phyloP scores from a whole-genome alignment of 2,113 vertebrate genomes.

The Tricholaema leucomelas region DNA sequence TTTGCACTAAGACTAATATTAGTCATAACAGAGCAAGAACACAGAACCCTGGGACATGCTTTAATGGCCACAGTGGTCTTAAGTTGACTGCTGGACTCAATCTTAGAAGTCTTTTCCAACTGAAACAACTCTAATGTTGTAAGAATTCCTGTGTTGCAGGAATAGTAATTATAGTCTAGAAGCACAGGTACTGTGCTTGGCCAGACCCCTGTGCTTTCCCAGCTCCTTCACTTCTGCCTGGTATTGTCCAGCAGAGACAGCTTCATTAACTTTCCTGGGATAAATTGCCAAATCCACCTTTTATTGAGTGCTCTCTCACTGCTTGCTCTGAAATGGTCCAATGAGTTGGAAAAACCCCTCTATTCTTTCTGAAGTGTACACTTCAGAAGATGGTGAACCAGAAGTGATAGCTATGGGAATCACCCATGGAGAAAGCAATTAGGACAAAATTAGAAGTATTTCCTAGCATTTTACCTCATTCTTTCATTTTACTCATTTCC shows the following conservation, averaged over 20 bases:
- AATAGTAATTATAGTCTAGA: not conserved
- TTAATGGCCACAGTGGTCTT: too few relatives aligned
- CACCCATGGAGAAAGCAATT: slow-evolving; percentile 43
- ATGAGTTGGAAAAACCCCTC: slow-evolving; percentile 50
- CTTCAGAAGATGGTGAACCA: slow-evolving; percentile 1
- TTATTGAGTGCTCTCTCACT: slow-evolving; percentile 4
- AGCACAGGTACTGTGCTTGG: not conserved
- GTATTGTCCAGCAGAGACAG: not conserved
- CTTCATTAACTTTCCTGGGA: slow-evolving; percentile 20
- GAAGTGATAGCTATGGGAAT: not conserved
- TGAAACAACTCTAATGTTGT: too few relatives aligned
- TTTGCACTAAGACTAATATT: not conserved
- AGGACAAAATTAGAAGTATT: slow-evolving; percentile 8
- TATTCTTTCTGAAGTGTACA: slow-evolving; percentile 11
- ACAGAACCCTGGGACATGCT: too few relatives aligned
- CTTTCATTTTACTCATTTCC: not conserved
- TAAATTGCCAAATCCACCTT: slow-evolving; percentile 4
- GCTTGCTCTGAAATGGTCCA: slow-evolving; percentile 34
- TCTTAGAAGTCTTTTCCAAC: too few relatives aligned
- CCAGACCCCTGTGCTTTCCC: not conserved
- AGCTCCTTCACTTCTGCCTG: not conserved
- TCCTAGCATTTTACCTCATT: not conserved
- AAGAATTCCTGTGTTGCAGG: not conserved
- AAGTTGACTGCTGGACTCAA: too few relatives aligned
- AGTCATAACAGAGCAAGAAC: not conserved